Conservation (phyloP, 1,140 invertebrate genomes). For the Thaumetopoea pityocampa region DNA sequence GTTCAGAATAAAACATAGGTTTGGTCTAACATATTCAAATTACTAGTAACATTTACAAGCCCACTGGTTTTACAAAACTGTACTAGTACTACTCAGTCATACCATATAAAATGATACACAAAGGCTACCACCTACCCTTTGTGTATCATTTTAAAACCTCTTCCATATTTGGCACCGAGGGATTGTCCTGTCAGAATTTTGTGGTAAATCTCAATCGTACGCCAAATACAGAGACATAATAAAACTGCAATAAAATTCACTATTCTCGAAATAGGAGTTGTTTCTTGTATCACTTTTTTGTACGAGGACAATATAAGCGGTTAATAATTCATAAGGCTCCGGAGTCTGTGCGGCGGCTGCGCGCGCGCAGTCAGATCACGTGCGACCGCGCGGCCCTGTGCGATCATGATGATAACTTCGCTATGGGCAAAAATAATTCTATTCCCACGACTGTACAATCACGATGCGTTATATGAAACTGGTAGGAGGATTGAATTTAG, state of each 20-base stretch:
- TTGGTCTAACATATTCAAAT: too few species aligned
- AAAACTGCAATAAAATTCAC: slow-evolving; percentile 53
- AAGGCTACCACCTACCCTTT: slow-evolving; percentile 7
- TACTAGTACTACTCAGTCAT: slow-evolving; percentile 12
- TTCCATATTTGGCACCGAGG: slow-evolving; percentile 9
- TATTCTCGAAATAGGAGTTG: slow-evolving; percentile 63
- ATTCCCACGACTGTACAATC: slow-evolving; percentile 66
- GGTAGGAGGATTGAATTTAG: slow-evolving; percentile 19
- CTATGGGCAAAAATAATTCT: slow-evolving; percentile 50
- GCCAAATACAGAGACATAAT: slow-evolving; percentile 53
- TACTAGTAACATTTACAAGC: too few species aligned
- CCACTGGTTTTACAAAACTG: too few species aligned
- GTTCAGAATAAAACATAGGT: too few species aligned
- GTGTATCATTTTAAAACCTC: slow-evolving; percentile 3
- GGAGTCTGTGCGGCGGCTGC: slow-evolving; percentile 18
- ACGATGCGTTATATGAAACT: slow-evolving; percentile 52
- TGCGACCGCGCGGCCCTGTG: slow-evolving; percentile 36
- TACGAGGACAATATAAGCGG: slow-evolving; percentile 55
- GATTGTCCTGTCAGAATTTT: slow-evolving; percentile 20
- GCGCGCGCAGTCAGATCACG: slow-evolving; percentile 48
- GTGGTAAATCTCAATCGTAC: slow-evolving; percentile 33
- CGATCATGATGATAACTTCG: slow-evolving; percentile 48
- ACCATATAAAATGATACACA: slow-evolving; percentile 12
- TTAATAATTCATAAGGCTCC: slow-evolving; percentile 69
- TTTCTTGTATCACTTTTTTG: slow-evolving; percentile 17